Evolutionary conservation across 2,888 invertebrate genomes (phyloP), one percentile per base, ranked within the genome.

Genomic region (Pterobdella sp.): DNA sequence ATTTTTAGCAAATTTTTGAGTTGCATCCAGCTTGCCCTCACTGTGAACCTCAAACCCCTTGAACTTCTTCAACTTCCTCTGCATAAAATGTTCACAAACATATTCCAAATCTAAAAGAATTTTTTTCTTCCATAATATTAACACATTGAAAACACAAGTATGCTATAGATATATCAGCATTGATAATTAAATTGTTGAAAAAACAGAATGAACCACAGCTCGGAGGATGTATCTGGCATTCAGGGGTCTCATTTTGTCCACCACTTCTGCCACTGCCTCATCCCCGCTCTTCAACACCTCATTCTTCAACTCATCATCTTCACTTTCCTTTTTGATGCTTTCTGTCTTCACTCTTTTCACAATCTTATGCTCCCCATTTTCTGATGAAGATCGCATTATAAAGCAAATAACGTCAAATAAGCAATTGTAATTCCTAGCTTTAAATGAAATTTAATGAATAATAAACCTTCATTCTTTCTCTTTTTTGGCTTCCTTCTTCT

Each of bases 21-120:
- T n/a, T n/a, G n/a, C n/a, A n/a, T n/a, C n/a, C n/a, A n/a, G n/a
- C n/a, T n/a, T n/a, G n/a, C n/a, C 52, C 14, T 7, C 10, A 4
- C 7, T 34, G 4, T 14, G 14, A 14, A 34, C 65, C 35, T 71
- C 71, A 63, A 56, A 52, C 32, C 63, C 71, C 1, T 34, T 56
- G 2, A 71, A 56, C 35, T 63, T 71, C 63, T 71, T 71, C 26
- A 71, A 31, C 63, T 71, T 71, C 63, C 71, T 71, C 71, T 71
- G 35, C 29, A 42, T n/a, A 60, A 71, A 26, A 10, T 18, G n/a
- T 7, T 37, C 10, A 3, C 36, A 1, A 1, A 18, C 42, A 37
- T 36, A 22, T n/a, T 18, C 14, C 14, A 49, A 49, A 49, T 18
- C 52, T 49, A 18, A 49, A 14, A 14, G 22, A 49, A 49, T 1